These are phyloP conservation scores for Sesamia inferens DNA, from an alignment of 2,888 invertebrate species.

Conservation along the genomic window DNA sequence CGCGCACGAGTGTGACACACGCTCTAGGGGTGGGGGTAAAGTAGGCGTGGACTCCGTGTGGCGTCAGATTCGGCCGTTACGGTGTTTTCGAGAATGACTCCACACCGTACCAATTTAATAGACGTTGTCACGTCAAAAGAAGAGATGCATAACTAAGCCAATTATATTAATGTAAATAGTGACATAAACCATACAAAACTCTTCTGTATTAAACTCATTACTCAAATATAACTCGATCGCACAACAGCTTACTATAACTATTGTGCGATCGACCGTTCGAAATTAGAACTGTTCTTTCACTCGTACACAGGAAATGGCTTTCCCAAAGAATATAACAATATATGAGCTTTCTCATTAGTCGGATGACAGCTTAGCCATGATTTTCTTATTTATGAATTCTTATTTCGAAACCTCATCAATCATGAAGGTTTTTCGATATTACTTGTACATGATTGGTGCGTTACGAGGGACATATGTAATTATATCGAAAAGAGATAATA, in stretches of 20 bases:
- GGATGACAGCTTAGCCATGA: constrained; percentile 31
- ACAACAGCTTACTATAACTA: neutral
- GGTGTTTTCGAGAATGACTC: no score
- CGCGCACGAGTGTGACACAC: no score
- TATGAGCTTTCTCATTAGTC: constrained; percentile 25
- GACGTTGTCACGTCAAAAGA: no score
- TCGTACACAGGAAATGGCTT: constrained; percentile 20
- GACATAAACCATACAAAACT: neutral
- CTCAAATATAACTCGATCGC: constrained; percentile 8
- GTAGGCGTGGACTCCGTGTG: no score
- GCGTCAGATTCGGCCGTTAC: no score
- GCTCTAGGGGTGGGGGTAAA: no score
- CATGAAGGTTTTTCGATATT: constrained; percentile 16
- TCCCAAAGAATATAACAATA: neutral
- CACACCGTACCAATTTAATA: no score
- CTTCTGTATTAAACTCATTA: neutral
- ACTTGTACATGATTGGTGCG: constrained; percentile 28
- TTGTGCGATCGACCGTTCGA: neutral
- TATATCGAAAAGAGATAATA: constrained; percentile 18
- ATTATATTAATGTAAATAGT: no score
- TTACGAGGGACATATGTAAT: constrained; percentile 12
- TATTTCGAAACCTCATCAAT: constrained; percentile 38
- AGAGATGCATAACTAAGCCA: neutral
- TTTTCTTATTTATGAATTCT: constrained; percentile 29
- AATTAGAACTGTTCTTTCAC: constrained; percentile 24